Evolutionary conservation across 2,888 invertebrate species (phyloP).

Genomic region (Pollenia griseotomentosa): DNA sequence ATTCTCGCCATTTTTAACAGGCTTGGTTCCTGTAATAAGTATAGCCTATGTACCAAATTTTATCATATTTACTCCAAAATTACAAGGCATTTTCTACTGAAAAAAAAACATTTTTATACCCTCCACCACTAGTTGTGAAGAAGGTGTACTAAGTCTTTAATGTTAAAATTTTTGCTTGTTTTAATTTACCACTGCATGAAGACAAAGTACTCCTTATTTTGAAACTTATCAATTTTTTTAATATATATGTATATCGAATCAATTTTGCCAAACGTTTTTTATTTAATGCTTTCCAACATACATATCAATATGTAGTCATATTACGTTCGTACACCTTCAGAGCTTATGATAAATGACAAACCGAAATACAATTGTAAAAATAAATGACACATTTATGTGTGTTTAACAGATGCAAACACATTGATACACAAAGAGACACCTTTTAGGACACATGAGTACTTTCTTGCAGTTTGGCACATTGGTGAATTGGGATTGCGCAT

Average conservation of each 20-base stretch:
- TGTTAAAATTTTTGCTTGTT: no score
- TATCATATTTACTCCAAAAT: no score
- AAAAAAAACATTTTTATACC: no score
- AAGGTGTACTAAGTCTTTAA: no score
- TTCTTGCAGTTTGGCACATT: neutral
- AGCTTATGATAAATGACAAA: constrained; percentile 50
- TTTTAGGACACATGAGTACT: constrained; percentile 40
- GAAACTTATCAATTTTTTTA: constrained; percentile 29
- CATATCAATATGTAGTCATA: constrained; percentile 8
- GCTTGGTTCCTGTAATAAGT: no score
- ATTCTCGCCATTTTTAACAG: no score
- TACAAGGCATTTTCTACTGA: no score
- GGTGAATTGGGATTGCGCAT: constrained; percentile 64
- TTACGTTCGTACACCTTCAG: constrained; percentile 27
- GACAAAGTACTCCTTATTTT: neutral
- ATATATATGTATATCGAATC: constrained; percentile 32
- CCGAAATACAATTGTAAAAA: constrained; percentile 54
- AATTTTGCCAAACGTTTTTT: constrained; percentile 18
- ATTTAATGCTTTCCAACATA: constrained; percentile 8
- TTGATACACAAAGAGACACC: neutral
- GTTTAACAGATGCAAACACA: neutral
- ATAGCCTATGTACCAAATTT: no score
- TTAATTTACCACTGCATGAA: no score
- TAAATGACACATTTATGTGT: constrained; percentile 58
- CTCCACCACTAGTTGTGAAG: no score